Base-by-base conservation (phyloP, 2,888 invertebrate species). In the Rhabditophanes sp. region DNA sequence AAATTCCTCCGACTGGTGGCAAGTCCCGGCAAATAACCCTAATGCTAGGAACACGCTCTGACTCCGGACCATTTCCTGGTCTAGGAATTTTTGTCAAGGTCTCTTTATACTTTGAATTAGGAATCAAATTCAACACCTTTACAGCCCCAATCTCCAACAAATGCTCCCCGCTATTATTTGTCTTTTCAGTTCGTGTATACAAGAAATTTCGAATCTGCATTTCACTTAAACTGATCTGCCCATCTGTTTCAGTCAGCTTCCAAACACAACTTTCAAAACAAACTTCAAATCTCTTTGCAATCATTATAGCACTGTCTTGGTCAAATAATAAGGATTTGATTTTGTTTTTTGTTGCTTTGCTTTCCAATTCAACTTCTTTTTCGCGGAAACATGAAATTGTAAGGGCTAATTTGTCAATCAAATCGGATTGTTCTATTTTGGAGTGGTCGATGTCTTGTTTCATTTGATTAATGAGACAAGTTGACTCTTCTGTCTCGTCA, bases 201-300 rank as follows among this genome's bases (percentile, higher is more conserved):
- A 93, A 71, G 68, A 99, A 99, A 66, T 88, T 90, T 36, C 84
- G 80, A 3, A 99, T 75, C 36, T 85, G 79, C 38, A 93, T 74
- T 70, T 99, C 90, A 0, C 93, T 84, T 46, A 96, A 84, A 39
- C 90, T 90, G 34, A 93, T 77, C 68, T 90, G 93, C 0, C 96
- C 96, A 69, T 96, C 93, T 1, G 81, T 79, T 66, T 96, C 90
- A 0, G 93, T 99, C 46, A 96, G 75, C 23, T 90, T 70, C 96
- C 96, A 99, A 61, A 85, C 81, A 3, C 93, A 93, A 59, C 85
- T 82, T 68, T 90, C 88, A 69, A 99, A 96, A 68, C 87, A 93
- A 56, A 96, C 90, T 43, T 52, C 48, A 33, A 48, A 48, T 11
- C 51, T 41, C 3, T 53, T 25, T 4, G 48, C 46, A 16, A 53